Base-by-base conservation (phyloP, 2,888 invertebrate genomes). In the Mayetiola destructor region DNA sequence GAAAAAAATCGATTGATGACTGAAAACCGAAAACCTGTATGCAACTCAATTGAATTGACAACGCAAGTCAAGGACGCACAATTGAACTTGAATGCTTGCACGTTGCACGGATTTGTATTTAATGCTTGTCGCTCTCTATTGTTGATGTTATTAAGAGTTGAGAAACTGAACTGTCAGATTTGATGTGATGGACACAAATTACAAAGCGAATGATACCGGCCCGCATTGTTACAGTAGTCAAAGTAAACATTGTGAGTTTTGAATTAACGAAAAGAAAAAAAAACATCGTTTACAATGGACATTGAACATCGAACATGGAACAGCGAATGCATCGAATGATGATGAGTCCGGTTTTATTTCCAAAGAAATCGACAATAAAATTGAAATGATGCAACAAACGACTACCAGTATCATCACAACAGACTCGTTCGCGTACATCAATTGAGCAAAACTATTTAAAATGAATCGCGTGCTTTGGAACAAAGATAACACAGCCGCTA, bases 101-200 rank as follows among this genome's bases (percentile, higher is more conserved):
- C n/a, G n/a, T n/a, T n/a, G n/a, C n/a, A n/a, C n/a, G n/a, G n/a
- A n/a, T n/a, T n/a, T n/a, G n/a, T n/a, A n/a, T n/a, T n/a, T 16
- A 9, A 27, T 42, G 23, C 42, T 14, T 2, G 2, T 21, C 23
- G 4, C 4, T 42, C 23, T 23, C 48, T 48, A 48, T 48, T 16
- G 48, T 27, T n/a, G 48, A 23, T 27, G 27, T 48, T 27, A 48
- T 48, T 27, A 23, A n/a, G 48, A 4, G 18, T 48, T 48, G n/a
- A n/a, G n/a, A n/a, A n/a, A 27, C 27, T 9, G 27, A 48, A 48
- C 48, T 48, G 27, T 27, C 48, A 27, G 27, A 48, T 27, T 23
- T n/a, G n/a, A n/a, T 48, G 23, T 48, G 48, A 48, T 48, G 27
- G 48, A 48, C 48, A 48, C 27, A 48, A 48, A 48, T 48, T 48